Percentiles rank a stretch among this genome's conserved stretches.
Conservation (phyloP, 2,888 invertebrate species). For the Lasioglossum malachurum region DNA sequence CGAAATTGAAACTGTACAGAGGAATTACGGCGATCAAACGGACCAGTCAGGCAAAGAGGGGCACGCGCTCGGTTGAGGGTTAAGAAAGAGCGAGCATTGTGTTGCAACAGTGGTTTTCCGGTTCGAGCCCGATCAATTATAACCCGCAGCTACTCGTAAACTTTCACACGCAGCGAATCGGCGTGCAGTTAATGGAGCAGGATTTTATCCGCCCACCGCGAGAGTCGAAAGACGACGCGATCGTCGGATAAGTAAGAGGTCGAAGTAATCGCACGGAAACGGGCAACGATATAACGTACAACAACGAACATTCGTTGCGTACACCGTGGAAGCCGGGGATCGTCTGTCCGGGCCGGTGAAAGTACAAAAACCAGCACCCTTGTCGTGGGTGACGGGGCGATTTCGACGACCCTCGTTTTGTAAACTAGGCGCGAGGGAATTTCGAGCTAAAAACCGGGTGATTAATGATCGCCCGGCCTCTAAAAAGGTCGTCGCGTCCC, state of each 20-base stretch:
- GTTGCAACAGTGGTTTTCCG: neutral
- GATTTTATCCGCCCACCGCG: neutral
- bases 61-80: neutral
- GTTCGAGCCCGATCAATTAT: neutral
- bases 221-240: conserved; percentile 4
- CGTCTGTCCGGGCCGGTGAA: conserved; percentile 48
- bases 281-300: conserved; percentile 30
- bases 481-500: conserved; percentile 71
- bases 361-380: conserved; percentile 76
- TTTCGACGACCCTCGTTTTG: conserved; percentile 81
- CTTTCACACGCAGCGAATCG: conserved; percentile 9
- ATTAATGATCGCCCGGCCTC: conserved; percentile 81
- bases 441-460: conserved; percentile 83
- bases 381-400: conserved; percentile 81
- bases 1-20: neutral
- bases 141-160: conserved; percentile 3
- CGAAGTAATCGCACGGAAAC: conserved; percentile 37
- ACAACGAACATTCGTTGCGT: neutral
- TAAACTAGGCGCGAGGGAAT: conserved; percentile 84
- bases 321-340: conserved; percentile 49
- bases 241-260: conserved; percentile 26
- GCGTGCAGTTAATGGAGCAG: neutral
- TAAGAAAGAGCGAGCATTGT: neutral
- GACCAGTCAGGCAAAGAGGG: neutral
- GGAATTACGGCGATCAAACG: neutral